Conservation (phyloP, 2,113 vertebrate species). For the Petroica traversi region DNA sequence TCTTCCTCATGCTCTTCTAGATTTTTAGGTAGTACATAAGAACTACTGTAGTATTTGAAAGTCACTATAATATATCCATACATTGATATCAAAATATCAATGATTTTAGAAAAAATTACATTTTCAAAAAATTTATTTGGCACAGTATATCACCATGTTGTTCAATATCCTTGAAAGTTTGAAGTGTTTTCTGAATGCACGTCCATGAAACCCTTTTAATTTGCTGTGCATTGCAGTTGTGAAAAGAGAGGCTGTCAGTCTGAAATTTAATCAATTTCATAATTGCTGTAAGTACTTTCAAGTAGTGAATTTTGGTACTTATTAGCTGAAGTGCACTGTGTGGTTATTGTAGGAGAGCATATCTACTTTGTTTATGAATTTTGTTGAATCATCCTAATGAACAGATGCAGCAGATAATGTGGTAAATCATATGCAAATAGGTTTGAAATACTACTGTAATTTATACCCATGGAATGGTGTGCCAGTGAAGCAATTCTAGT, state of each 20-base stretch:
- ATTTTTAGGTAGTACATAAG: not conserved
- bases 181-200: not conserved
- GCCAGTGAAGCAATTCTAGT: not conserved
- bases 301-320: not conserved
- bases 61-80: not conserved
- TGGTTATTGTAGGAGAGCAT: not conserved
- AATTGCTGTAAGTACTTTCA: not conserved
- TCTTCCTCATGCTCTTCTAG: not conserved
- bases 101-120: not conserved
- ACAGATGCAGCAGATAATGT: slow-evolving; percentile 3
- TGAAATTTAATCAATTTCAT: not conserved
- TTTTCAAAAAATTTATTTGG: not conserved
- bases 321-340: not conserved
- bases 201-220: not conserved
- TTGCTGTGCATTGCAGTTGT: not conserved
- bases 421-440: slow-evolving; percentile 13
- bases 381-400: not conserved
- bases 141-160: not conserved
- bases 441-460: not conserved
- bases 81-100: not conserved
- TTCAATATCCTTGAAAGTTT: not conserved
- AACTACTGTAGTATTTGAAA: not conserved
- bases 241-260: not conserved
- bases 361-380: not conserved
- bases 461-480: not conserved